These are phyloP conservation scores for Nysson spinosus DNA, from an alignment of 2,888 invertebrate genomes.

Conservation along the genomic window DNA sequence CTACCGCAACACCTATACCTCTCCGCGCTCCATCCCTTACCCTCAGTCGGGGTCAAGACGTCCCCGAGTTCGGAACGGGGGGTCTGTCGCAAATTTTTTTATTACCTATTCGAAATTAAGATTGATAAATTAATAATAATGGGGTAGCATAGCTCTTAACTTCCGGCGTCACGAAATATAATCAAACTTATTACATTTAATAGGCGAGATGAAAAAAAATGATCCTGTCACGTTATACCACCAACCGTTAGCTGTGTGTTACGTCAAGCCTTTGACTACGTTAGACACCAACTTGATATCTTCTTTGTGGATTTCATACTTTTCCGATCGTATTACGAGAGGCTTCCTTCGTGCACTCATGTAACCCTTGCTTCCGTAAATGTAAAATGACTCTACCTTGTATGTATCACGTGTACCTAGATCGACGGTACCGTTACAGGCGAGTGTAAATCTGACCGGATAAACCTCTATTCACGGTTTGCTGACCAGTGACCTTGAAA, in stretches of 20 bases:
- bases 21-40: too few relatives aligned
- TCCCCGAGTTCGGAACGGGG: too few relatives aligned
- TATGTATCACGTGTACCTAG: conserved; percentile 40
- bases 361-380: conserved; percentile 55
- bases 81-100: too few relatives aligned
- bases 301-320: conserved; percentile 47
- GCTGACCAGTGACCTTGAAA: conserved; percentile 13
- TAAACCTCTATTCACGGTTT: conserved; percentile 26
- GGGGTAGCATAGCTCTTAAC: too few relatives aligned
- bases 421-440: conserved; percentile 50
- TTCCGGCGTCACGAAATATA: too few relatives aligned
- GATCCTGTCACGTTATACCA: conserved; percentile 17
- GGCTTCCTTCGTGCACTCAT: conserved; percentile 29
- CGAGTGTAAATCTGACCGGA: conserved; percentile 42
- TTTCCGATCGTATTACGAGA: conserved; percentile 52
- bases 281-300: conserved; percentile 37
- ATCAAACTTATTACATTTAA: too few relatives aligned
- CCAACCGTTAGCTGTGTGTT: conserved; percentile 39
- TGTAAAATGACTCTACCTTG: conserved; percentile 56
- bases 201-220: too few relatives aligned
- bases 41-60: too few relatives aligned
- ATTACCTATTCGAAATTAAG: too few relatives aligned
- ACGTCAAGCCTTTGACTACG: conserved; percentile 24
- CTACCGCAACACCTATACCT: too few relatives aligned
- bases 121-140: too few relatives aligned